Base-by-base conservation (phyloP, 2,113 vertebrate genomes). In the Pao palembangensis region DNA sequence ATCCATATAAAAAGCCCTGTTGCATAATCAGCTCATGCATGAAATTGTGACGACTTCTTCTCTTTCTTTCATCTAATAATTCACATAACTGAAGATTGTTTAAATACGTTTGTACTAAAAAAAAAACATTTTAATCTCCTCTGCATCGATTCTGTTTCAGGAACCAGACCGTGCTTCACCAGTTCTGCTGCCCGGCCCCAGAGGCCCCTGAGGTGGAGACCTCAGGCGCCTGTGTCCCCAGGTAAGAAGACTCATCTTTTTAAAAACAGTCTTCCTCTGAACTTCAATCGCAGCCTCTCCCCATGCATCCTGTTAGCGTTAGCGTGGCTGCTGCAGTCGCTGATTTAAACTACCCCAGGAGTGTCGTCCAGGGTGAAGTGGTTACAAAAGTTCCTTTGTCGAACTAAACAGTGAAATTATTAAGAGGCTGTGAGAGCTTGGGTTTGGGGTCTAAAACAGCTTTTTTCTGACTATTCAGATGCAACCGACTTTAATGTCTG, bases 111-210 rank as follows among this genome's bases (percentile, higher is more conserved):
- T 28, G 25, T 28, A 28, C 11, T 11, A 38, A 38, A 38, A 38
- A 38, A 3, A 2, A 11, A 38, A 10, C 20, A 8, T 55, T 43
- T 25, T 58, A 16, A 12, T 31, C 28, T 54, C 3, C 55, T 28
- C 28, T 63, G 8, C 61, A 55, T 63, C 17, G 20, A 8, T 42
- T 51, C 48, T 69, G 44, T 57, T 6, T 12, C 91, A 99, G 97
- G 85, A 99, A 95, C 92, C 95, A 96, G 87, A 99, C 94, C 1
- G 95, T 99, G 69, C 91, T 99, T 60, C 96, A 99, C 82, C 97
- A 98, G 88, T 99, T 99, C 90, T 99, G 97, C 87, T 98, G 96
- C 79, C 97, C 97, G 2, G 96, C 94, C n/a, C 94, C 95, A 0
- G 97, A 99, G 0, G 88, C 93, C 48, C 86, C 94, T 71, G 93